phyloP scores from a whole-genome alignment of 2,113 vertebrate genomes.

The Pteropus alecto region DNA sequence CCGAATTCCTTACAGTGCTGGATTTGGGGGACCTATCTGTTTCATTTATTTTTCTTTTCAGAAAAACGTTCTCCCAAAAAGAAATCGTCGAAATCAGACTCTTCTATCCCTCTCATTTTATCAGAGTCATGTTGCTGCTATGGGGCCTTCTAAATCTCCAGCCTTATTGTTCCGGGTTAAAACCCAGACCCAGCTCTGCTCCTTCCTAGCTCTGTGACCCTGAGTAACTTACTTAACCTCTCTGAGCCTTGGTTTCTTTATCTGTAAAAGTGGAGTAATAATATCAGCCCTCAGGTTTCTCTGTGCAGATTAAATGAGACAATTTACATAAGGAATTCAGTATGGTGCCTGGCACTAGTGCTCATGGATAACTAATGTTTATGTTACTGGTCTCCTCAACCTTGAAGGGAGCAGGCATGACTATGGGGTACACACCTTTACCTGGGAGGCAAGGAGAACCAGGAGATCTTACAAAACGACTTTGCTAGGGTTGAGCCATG shows the following conservation, averaged over 20 bases:
- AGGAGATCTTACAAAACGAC: not conserved
- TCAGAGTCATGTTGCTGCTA: not conserved
- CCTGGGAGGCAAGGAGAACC: too few species aligned
- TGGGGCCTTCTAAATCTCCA: not conserved
- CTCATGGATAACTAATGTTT: not conserved
- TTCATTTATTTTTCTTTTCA: not conserved
- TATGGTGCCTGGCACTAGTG: accelerated
- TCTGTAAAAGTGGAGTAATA: not conserved
- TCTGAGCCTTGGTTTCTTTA: not conserved
- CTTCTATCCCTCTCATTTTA: not conserved
- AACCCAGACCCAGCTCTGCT: not conserved
- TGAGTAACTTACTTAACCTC: not conserved
- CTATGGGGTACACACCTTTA: accelerated
- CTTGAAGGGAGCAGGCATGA: not conserved
- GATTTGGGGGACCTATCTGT: not conserved
- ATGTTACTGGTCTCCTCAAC: not conserved
- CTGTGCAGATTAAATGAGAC: not conserved
- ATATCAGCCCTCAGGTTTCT: not conserved
- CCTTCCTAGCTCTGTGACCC: not conserved
- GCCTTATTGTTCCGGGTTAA: not conserved
- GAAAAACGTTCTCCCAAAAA: not conserved
- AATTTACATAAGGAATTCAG: not conserved
- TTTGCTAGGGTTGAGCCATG: not conserved
- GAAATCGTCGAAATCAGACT: not conserved
- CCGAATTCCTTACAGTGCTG: accelerated